Evolutionary conservation across 2,888 invertebrate species (phyloP).

Genomic region (Leptinotarsa rubiginosa): DNA sequence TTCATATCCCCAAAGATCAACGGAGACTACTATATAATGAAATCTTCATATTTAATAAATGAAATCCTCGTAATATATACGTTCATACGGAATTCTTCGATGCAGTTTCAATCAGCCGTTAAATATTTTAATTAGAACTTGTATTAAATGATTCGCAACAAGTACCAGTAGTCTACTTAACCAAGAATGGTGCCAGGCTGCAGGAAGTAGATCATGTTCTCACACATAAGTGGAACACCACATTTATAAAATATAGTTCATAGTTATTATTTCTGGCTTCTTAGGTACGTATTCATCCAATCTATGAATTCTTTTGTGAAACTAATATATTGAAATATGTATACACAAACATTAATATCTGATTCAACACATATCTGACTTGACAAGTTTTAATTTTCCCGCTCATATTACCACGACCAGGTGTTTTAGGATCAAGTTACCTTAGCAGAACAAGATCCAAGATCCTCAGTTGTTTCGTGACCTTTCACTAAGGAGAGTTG

Average conservation of each 20-base stretch:
- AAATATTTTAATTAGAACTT: slow-evolving; percentile 11
- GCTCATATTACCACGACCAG: slow-evolving; percentile 53
- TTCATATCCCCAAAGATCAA: too few relatives aligned
- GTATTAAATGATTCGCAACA: slow-evolving; percentile 16
- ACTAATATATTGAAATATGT: neutral
- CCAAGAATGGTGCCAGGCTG: slow-evolving; percentile 15
- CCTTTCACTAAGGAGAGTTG: slow-evolving; percentile 55
- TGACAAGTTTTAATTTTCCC: slow-evolving; percentile 51
- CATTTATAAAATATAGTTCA: slow-evolving; percentile 18
- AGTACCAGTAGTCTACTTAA: slow-evolving; percentile 20
- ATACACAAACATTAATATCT: slow-evolving; percentile 3
- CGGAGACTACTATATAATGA: too few relatives aligned
- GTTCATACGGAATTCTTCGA: neutral
- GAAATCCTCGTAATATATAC: too few relatives aligned
- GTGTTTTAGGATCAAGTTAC: slow-evolving; percentile 61
- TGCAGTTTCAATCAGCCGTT: neutral
- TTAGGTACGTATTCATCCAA: too few relatives aligned
- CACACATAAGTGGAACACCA: slow-evolving; percentile 31
- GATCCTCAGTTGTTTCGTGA: slow-evolving; percentile 62
- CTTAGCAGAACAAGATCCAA: slow-evolving; percentile 60
- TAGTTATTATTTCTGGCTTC: neutral
- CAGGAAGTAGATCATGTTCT: slow-evolving; percentile 33
- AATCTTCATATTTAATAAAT: too few relatives aligned
- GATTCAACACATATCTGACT: slow-evolving; percentile 6
- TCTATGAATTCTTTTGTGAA: neutral